A percentile compares a stretch with the other conserved stretches of the same genome.
Evolutionary conservation across 2,888 invertebrate species (phyloP).

Genomic region (Stenichneumon culpator): DNA sequence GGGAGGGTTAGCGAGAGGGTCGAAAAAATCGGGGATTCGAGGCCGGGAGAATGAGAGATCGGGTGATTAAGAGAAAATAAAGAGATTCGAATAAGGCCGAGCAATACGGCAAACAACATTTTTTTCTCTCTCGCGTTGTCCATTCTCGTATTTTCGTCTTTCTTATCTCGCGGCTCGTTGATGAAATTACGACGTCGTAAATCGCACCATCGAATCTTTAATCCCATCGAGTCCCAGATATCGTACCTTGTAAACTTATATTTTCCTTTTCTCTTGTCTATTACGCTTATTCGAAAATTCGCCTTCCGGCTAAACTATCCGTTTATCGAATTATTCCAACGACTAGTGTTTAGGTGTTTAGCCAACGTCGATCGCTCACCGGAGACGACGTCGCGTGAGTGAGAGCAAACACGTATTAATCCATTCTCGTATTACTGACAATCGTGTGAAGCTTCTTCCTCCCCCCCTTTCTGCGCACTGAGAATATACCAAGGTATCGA

Average conservation of each 20-base stretch:
- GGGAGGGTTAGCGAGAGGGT: constrained; percentile 36
- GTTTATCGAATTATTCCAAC: constrained; percentile 25
- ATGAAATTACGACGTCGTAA: constrained; percentile 46
- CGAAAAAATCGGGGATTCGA: constrained; percentile 35
- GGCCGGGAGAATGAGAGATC: constrained; percentile 46
- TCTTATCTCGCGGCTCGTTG: constrained; percentile 24
- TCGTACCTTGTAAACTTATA: not conserved
- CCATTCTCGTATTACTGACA: not conserved
- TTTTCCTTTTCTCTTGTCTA: constrained; percentile 12
- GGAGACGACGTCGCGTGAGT: not conserved
- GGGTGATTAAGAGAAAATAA: constrained; percentile 47
- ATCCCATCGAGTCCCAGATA: not conserved
- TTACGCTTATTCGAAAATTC: not conserved
- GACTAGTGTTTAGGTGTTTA: not conserved
- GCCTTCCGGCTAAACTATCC: constrained; percentile 7
- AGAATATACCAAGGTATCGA: not conserved
- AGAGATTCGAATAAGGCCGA: constrained; percentile 47
- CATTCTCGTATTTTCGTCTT: constrained; percentile 1
- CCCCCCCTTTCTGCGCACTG: not conserved
- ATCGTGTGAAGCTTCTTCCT: not conserved
- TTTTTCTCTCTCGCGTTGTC: constrained; percentile 10
- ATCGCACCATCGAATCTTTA: constrained; percentile 30
- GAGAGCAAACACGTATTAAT: not conserved
- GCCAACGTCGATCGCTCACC: not conserved
- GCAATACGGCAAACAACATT: not conserved